Evolutionary conservation across 2,113 vertebrate genomes (phyloP).

Genomic region (Vireo altiloquus): DNA sequence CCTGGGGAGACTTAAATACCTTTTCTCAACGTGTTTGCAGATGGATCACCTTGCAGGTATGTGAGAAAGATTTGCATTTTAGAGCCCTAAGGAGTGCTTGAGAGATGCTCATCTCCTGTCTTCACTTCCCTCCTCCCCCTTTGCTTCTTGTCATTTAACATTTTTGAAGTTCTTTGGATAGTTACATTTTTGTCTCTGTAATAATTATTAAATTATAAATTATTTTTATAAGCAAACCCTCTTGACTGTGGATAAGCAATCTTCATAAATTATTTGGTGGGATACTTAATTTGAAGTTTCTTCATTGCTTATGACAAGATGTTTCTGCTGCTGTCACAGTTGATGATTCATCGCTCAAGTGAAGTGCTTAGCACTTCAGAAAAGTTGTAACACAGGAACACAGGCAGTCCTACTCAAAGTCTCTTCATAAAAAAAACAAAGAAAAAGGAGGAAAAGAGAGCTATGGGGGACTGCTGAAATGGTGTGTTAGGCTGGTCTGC

Average conservation of each 20-base stretch:
- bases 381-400: background rate
- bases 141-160: background rate
- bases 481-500: background rate
- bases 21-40: background rate
- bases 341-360: slow-evolving; percentile 52
- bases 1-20: background rate
- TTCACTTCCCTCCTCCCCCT: background rate
- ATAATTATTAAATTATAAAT: background rate
- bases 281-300: slow-evolving; percentile 51
- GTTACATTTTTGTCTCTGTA: slow-evolving; percentile 3
- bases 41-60: background rate
- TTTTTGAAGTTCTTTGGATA: background rate
- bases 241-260: slow-evolving; percentile 9
- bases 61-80: background rate
- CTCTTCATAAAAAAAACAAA: background rate
- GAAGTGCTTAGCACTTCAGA: slow-evolving; percentile 39
- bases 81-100: background rate
- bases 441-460: background rate
- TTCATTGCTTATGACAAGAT: slow-evolving; percentile 56
- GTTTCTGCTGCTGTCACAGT: slow-evolving; percentile 51
- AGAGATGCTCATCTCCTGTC: background rate
- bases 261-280: slow-evolving; percentile 29
- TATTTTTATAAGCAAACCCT: slow-evolving; percentile 2
- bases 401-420: background rate
- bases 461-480: background rate